phyloP scores from a whole-genome alignment of 2,888 invertebrate species.

The Pyrrhosoma nymphula region DNA sequence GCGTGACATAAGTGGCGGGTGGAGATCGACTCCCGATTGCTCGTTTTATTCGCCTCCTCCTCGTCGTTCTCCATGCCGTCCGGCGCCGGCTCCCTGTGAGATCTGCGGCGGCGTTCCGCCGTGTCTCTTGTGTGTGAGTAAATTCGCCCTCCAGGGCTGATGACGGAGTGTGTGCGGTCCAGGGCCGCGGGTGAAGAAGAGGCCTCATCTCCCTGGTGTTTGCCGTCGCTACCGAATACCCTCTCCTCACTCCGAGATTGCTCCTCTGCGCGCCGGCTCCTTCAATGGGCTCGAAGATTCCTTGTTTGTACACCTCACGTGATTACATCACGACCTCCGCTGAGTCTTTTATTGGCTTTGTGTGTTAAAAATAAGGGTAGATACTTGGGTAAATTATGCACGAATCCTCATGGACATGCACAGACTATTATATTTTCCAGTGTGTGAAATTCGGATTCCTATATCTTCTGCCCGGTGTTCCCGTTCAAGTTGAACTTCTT shows the following conservation, averaged over 20 bases:
- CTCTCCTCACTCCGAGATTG: background rate
- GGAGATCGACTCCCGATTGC: background rate
- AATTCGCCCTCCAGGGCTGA: background rate
- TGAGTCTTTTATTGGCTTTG: background rate
- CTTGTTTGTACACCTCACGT: background rate
- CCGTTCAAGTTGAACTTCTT: too few species aligned
- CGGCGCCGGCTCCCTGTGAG: background rate
- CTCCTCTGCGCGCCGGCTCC: background rate
- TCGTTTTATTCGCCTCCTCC: background rate
- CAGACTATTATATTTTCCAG: too few species aligned
- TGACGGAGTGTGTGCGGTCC: too few species aligned
- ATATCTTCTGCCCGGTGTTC: too few species aligned
- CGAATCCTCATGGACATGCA: background rate
- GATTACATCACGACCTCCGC: background rate
- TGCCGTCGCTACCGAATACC: conserved; percentile 1
- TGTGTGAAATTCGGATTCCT: too few species aligned
- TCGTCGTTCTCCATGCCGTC: background rate
- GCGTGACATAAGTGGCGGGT: background rate
- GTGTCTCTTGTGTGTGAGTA: background rate
- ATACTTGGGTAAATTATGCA: background rate
- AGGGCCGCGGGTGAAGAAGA: too few species aligned
- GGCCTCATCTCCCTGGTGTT: background rate
- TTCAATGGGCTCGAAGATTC: background rate
- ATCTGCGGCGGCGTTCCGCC: background rate
- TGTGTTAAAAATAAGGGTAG: background rate